Percentiles rank a stretch among this genome's conserved stretches.
Conservation (phyloP, 2,888 invertebrate genomes). For the Macrosoma leucophasiata region DNA sequence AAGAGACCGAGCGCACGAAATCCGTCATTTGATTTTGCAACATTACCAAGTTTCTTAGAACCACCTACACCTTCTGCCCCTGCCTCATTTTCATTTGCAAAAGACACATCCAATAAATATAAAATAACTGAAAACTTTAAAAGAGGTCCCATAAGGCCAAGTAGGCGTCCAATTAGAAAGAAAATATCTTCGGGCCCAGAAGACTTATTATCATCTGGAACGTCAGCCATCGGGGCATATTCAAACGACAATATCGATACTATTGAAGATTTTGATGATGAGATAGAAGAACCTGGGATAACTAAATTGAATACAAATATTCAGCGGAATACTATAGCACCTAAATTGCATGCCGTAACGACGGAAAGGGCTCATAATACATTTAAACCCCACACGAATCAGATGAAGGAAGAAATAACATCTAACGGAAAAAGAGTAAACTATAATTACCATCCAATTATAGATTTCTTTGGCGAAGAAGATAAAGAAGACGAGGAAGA, state of each 20-base stretch:
- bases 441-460: constrained; percentile 89
- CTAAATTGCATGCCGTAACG: constrained; percentile 49
- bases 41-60: constrained; percentile 65
- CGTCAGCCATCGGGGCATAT: constrained; percentile 52
- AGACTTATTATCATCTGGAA: constrained; percentile 59
- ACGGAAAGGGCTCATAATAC: constrained; percentile 39
- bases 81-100: constrained; percentile 48
- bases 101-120: constrained; percentile 49
- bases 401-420: constrained; percentile 35
- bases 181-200: constrained; percentile 57
- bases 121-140: constrained; percentile 54
- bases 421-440: constrained; percentile 77
- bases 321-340: constrained; percentile 48
- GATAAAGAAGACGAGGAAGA: constrained; percentile 46
- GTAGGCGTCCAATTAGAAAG: constrained; percentile 60
- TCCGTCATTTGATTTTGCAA: constrained; percentile 48
- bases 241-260: constrained; percentile 42
- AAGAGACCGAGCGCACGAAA: constrained; percentile 48
- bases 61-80: constrained; percentile 62
- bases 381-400: constrained; percentile 31
- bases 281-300: constrained; percentile 44
- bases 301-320: constrained; percentile 28
- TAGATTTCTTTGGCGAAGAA: constrained; percentile 82
- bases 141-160: constrained; percentile 53
- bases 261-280: constrained; percentile 51